Evolutionary conservation across 2,888 invertebrate species (phyloP).

Genomic region (Aethes cnicana): DNA sequence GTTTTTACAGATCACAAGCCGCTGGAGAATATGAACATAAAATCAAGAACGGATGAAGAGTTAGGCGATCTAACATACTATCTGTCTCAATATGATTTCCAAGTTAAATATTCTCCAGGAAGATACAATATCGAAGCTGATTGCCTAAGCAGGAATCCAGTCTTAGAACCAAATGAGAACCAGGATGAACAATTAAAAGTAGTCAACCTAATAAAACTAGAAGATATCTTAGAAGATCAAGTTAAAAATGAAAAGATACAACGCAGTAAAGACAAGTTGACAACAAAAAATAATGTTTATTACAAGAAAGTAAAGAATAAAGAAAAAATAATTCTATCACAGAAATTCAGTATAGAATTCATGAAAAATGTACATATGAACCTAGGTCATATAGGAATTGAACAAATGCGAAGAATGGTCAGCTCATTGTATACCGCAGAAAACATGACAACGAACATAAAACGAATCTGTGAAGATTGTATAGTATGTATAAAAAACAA

Average conservation of each 20-base stretch:
- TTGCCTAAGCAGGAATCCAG: constrained; percentile 36
- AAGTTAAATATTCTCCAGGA: constrained; percentile 36
- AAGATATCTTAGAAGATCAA: constrained; percentile 33
- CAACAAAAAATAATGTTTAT: constrained; percentile 26
- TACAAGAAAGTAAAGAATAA: constrained; percentile 33
- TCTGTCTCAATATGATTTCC: constrained; percentile 35
- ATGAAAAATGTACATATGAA: constrained; percentile 31
- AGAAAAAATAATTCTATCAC: constrained; percentile 31
- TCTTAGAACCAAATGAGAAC: constrained; percentile 33
- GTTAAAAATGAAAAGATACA: constrained; percentile 32
- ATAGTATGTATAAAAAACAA: constrained; percentile 36
- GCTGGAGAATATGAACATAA: constrained; percentile 32
- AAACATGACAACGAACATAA: constrained; percentile 32
- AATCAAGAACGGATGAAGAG: constrained; percentile 26
- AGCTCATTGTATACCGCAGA: constrained; percentile 30
- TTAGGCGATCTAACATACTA: constrained; percentile 33
- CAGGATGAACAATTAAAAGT: constrained; percentile 31
- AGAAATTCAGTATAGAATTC: constrained; percentile 31
- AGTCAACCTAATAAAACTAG: constrained; percentile 32
- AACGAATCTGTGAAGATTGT: constrained; percentile 30
- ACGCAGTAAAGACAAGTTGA: constrained; percentile 27
- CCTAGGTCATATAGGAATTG: constrained; percentile 33
- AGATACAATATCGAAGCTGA: constrained; percentile 36
- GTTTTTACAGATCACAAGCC: constrained; percentile 35
- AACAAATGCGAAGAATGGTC: constrained; percentile 33